Evolutionary conservation across 2,888 invertebrate species (phyloP).

Genomic region (Dioctria linearis): DNA sequence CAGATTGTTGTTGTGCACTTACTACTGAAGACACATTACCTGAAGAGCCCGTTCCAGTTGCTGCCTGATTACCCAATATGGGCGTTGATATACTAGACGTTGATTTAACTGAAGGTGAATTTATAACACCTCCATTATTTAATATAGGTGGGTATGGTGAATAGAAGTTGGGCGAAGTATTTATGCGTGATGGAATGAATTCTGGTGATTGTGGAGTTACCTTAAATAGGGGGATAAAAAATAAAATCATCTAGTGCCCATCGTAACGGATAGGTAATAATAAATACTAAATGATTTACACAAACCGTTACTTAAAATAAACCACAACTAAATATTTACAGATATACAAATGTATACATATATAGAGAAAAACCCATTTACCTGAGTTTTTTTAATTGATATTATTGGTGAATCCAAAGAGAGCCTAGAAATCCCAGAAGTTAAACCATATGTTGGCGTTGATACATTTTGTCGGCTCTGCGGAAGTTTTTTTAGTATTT

Average conservation of each 20-base stretch:
- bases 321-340: slow-evolving; percentile 4
- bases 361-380: slow-evolving; percentile 62
- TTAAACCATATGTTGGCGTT: slow-evolving; percentile 69
- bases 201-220: slow-evolving; percentile 73
- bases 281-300: not conserved
- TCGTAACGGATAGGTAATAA: no score
- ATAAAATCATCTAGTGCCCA: slow-evolving; percentile 12
- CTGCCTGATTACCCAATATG: slow-evolving; percentile 66
- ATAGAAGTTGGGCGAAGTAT: slow-evolving; percentile 69
- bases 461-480: slow-evolving; percentile 70
- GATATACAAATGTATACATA: not conserved
- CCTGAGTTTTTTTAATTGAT: slow-evolving; percentile 70
- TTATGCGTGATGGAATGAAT: slow-evolving; percentile 73
- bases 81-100: slow-evolving; percentile 58
- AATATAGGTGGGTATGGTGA: slow-evolving; percentile 69
- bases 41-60: slow-evolving; percentile 58
- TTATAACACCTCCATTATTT: slow-evolving; percentile 64
- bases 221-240: slow-evolving; percentile 64
- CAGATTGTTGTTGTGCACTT: slow-evolving; percentile 60
- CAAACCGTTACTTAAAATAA: slow-evolving; percentile 7
- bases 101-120: slow-evolving; percentile 60
- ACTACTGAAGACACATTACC: slow-evolving; percentile 33
- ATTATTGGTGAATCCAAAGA: slow-evolving; percentile 68
- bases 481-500: slow-evolving; percentile 49
- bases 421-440: slow-evolving; percentile 68